Evolutionary conservation across 2,797 vertebrate species (phyloP), one percentile per base, ranked within the genome.

Genomic region (Aphelocoma californica): DNA sequence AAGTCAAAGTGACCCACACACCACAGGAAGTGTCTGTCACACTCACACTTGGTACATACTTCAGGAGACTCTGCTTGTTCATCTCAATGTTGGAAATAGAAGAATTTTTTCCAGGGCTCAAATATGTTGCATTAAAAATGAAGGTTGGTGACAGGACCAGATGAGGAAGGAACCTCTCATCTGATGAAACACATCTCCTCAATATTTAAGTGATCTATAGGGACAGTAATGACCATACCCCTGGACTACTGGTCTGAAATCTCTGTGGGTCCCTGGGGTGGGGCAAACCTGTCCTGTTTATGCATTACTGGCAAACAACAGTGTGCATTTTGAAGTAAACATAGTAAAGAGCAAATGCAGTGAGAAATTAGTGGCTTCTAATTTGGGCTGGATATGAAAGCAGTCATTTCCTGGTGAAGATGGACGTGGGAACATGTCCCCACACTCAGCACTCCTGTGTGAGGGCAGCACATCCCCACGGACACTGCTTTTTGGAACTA

Each of bases 391-490:
- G 56, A 7, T 28, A 21, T 0, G 15, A 34, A 45, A 32, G 81
- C 1, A 9, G 29, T 15, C 3, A 23, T 69, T 65, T 91, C 34
- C 74, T 6, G 1, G 13, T 9, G 19, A 12, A 24, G 34, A 14
- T 5, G 24, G 65, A 36, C 4, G 7, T 14, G n/a, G 21, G 60
- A 65, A 47, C 10, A 11, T 0, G 7, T 34, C 18, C 20, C 32
- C 9, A 40, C 3, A 2, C 28, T 34, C 6, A 1, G 29, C 65
- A 34, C 1, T 15, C 1, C 38, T 4, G 0, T 23, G 28, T 0
- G 20, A 92, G 51, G 31, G 34, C 73, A 92, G 66, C 73, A 54
- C 31, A 25, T 14, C 42, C 42, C 50, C 32, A 14, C 0, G 2
- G 42, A 51, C 23, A 4, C 36, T 45, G 28, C 10, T 31, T 32